phyloP scores from a whole-genome alignment of 2,113 vertebrate genomes.

The Apteryx owenii region DNA sequence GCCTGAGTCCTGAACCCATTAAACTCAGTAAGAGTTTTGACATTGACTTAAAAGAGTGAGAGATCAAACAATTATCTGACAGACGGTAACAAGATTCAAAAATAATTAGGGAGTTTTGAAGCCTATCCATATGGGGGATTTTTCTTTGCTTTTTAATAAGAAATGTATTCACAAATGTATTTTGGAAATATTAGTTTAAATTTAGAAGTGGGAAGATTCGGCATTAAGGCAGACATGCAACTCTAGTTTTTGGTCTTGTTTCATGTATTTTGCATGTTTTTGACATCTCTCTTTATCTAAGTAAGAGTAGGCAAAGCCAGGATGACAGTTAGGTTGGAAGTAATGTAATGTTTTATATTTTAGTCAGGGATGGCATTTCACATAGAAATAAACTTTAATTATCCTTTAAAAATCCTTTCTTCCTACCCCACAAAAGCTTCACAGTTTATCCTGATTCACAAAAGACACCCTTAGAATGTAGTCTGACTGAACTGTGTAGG shows the following conservation, averaged over 20 bases:
- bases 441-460: neutral
- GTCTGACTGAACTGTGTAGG: neutral
- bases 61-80: constrained; percentile 67
- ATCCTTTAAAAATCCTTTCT: neutral
- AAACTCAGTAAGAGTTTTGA: constrained; percentile 40
- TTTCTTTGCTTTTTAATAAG: constrained; percentile 40
- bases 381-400: neutral
- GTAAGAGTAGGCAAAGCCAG: neutral
- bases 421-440: neutral
- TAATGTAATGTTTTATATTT: neutral
- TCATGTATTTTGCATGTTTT: neutral
- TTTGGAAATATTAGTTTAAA: constrained; percentile 58
- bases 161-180: constrained; percentile 14
- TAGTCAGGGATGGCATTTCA: neutral
- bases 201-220: neutral
- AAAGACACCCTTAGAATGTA: neutral
- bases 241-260: neutral
- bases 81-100: constrained; percentile 31
- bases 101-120: constrained; percentile 54
- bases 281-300: neutral
- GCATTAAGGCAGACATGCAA: neutral
- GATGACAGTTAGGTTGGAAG: neutral
- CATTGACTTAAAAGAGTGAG: constrained; percentile 44
- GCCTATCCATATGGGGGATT: constrained; percentile 3
- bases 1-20: constrained; percentile 21